These are phyloP conservation scores for Phoeniculus purpureus DNA, from an alignment of 2,797 vertebrate genomes.

Conservation along the genomic window DNA sequence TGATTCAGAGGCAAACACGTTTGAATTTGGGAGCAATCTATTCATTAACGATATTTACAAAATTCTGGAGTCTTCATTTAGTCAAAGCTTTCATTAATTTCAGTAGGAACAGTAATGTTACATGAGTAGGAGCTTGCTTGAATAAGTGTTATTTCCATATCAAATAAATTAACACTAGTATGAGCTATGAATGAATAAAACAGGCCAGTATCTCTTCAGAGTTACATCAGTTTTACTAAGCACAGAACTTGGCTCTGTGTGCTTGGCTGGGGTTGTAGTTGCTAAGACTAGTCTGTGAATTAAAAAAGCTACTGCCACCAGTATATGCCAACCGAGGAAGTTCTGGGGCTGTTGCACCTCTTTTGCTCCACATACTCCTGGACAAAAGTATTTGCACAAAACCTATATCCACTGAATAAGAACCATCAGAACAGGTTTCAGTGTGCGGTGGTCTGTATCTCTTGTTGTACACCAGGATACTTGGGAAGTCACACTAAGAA, in stretches of 20 bases:
- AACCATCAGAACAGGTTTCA: background rate
- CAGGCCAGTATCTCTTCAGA: background rate
- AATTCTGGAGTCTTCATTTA: background rate
- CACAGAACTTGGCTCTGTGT: background rate
- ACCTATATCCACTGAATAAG: accelerated
- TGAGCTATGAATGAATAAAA: conserved; percentile 1
- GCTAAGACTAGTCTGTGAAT: background rate
- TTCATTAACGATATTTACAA: background rate
- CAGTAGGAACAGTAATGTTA: background rate
- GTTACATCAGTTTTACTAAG: background rate
- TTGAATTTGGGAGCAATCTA: background rate
- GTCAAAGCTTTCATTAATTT: background rate
- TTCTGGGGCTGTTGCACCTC: background rate
- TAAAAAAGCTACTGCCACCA: background rate
- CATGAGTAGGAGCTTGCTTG: background rate
- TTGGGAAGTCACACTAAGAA: background rate
- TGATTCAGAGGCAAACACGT: background rate
- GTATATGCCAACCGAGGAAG: background rate
- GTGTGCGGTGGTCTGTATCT: background rate
- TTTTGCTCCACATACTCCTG: background rate
- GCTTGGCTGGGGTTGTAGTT: background rate
- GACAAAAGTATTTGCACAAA: background rate
- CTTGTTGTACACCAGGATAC: background rate
- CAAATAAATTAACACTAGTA: background rate
- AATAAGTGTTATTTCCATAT: background rate